These are phyloP conservation scores for Macheiramphus alcinus DNA, from an alignment of 2,113 vertebrate species.

Conservation along the genomic window DNA sequence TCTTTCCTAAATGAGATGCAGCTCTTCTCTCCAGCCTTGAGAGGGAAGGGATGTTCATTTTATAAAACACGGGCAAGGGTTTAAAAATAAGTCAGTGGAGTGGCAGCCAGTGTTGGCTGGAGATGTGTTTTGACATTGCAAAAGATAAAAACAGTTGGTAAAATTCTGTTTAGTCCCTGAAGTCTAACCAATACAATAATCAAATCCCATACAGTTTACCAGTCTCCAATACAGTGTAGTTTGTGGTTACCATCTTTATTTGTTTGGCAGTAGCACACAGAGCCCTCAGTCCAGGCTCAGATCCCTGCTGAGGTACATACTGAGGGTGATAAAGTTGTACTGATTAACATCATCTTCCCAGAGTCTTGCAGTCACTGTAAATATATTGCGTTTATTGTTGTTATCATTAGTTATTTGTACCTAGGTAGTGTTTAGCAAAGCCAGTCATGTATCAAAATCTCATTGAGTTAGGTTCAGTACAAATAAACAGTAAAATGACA, in stretches of 20 bases:
- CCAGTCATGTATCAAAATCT: not conserved
- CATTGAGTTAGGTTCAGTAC: not conserved
- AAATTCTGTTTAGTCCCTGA: not conserved
- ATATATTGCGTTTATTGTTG: not conserved
- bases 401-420: not conserved
- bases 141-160: not conserved
- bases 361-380: not conserved
- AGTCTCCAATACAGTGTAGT: fast-evolving
- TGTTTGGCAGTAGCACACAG: not conserved
- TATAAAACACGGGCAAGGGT: not conserved
- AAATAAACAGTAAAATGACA: not conserved
- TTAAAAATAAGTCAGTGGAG: not conserved
- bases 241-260: not conserved
- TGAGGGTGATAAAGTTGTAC: not conserved
- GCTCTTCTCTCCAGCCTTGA: not conserved
- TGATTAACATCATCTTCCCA: not conserved
- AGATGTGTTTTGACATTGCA: not conserved
- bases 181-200: not conserved
- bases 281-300: not conserved
- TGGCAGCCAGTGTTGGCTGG: not conserved
- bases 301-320: not conserved
- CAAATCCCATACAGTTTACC: not conserved
- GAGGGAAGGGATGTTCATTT: not conserved
- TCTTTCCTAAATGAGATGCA: not conserved
- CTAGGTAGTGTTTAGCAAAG: not conserved